Base-by-base conservation (phyloP, 2,888 invertebrate genomes). In the Lomographa bimaculata region DNA sequence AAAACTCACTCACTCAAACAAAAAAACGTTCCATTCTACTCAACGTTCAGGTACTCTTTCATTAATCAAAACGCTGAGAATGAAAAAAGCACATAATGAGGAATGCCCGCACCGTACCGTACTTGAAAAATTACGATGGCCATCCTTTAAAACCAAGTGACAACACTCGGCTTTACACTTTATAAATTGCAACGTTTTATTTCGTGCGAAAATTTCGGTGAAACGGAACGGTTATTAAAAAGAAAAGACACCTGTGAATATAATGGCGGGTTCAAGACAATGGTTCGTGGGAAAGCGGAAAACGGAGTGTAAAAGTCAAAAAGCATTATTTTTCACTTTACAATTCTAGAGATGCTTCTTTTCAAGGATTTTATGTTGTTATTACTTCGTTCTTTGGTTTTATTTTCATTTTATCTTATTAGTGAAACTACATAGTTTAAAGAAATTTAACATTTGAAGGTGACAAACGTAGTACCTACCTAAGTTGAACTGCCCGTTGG, bases 21-120 rank as follows among this genome's bases (percentile, higher is more conserved):
- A 47, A 52, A 52, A 40, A 29, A 37, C 39, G 36, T 38, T 53
- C 41, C 50, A 41, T 54, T 51, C 33, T 30, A 49, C 52, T 25
- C 51, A 32, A 37, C 25, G 42, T 46, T 57, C 58, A 56, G 60
- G 57, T 59, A 54, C 51, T 44, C 44, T 54, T 57, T 54, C 64
- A 63, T 66, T 64, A 62, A 64, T 66, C 64, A 66, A 59, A 60
- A 64, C 47, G 50, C 35, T 54, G 47, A 39, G 48, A 51, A 56
- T 51, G 47, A 50, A 59, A 56, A 54, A 50, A 52, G 43, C 30
- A 42, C 27, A 39, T 34, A 50, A 46, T 38, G 21, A 25, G 36
- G 39, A 46, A 44, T 36, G 12, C 7, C 25, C 5, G 35, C 21
- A 26, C 23, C 7, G 30, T 27, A 37, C 35, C 50, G 49, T 42